Percentiles rank a stretch among this genome's conserved stretches.
Evolutionary conservation across 1,140 invertebrate species (phyloP).

Genomic region (Zaprionus vittiger): DNA sequence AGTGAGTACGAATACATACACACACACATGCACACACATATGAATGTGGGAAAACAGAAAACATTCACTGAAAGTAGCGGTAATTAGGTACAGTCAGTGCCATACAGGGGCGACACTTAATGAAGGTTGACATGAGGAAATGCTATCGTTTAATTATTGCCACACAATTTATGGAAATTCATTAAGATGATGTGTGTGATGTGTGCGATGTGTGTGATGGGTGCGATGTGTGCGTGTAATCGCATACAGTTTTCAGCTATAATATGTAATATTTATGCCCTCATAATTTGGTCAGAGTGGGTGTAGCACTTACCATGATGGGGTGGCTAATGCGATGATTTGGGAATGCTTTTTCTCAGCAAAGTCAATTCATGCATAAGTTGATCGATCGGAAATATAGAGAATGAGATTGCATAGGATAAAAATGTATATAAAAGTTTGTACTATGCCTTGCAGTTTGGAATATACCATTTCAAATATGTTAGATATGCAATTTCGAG

Average conservation of each 20-base stretch:
- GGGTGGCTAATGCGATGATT: conserved; percentile 9
- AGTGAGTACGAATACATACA: conserved; percentile 6
- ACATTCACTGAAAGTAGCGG: conserved; percentile 48
- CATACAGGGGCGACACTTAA: conserved; percentile 46
- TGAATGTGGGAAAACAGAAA: conserved; percentile 57
- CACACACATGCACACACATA: not conserved
- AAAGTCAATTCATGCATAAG: conserved; percentile 9
- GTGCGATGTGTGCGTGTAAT: conserved; percentile 28
- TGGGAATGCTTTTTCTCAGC: not conserved
- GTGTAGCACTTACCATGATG: conserved; percentile 6
- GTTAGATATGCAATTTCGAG: not conserved
- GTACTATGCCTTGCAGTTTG: too few species aligned
- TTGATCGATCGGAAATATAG: not conserved
- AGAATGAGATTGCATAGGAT: not conserved
- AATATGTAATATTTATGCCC: conserved; percentile 24
- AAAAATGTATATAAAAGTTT: not conserved
- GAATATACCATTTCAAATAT: not conserved
- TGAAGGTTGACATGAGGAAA: conserved; percentile 61
- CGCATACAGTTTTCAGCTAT: conserved; percentile 14
- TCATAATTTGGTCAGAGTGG: conserved; percentile 9
- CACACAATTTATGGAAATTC: conserved; percentile 76
- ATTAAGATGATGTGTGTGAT: conserved; percentile 62
- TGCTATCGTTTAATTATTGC: conserved; percentile 74
- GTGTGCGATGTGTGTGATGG: not conserved
- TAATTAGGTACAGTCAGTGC: conserved; percentile 62